Conservation (phyloP, 37 sponge, comb jelly and placozoan genomes). For the Mnemiopsis leidyi region DNA sequence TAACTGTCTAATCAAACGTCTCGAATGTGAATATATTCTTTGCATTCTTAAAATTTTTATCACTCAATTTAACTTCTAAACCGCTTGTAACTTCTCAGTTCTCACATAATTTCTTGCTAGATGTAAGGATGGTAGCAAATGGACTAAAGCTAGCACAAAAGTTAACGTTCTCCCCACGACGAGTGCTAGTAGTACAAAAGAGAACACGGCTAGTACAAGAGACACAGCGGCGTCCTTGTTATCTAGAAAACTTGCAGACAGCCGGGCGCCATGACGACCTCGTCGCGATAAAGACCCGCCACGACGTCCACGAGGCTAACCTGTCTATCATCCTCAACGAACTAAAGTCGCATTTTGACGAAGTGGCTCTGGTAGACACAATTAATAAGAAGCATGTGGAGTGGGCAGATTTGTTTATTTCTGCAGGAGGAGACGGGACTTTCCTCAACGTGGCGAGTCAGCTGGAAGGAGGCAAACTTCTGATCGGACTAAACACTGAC, state of each 20-base stretch:
- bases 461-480: conserved; percentile 15
- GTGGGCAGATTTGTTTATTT: conserved; percentile 47
- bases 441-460: conserved; percentile 56
- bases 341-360: neutral
- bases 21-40: no score
- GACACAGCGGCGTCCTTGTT: conserved; percentile 25
- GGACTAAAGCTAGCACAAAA: conserved; percentile 19
- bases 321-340: conserved; percentile 9
- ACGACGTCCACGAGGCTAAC: conserved; percentile 45
- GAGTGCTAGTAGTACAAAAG: conserved; percentile 57
- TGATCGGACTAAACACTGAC: conserved; percentile 55
- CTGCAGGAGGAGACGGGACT: conserved; percentile 59
- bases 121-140: neutral
- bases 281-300: conserved; percentile 23
- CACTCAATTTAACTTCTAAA: no score
- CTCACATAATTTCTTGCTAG: no score
- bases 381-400: neutral
- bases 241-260: conserved; percentile 19
- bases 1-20: no score
- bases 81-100: no score
- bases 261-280: neutral
- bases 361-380: conserved; percentile 27
- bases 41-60: no score
- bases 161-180: neutral
- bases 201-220: conserved; percentile 53